Conservation (phyloP, 2,797 vertebrate species). For the Sebastes elongatus region DNA sequence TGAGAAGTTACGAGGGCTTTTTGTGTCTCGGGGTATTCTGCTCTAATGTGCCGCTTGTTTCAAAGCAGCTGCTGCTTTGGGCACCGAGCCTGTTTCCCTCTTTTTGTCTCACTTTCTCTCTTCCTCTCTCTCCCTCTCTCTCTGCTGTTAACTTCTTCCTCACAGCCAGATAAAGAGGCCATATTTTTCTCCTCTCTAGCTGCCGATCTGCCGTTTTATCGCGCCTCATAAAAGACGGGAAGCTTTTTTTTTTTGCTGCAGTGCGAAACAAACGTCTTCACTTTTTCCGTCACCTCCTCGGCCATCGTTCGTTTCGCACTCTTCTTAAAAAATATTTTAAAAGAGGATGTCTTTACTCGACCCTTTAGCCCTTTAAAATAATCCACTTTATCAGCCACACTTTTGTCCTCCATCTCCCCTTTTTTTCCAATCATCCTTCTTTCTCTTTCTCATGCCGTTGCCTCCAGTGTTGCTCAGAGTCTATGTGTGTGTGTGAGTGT, state of each 20-base stretch:
- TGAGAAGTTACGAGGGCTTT: conserved; percentile 48
- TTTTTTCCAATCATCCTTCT: not conserved
- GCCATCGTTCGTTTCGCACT: not conserved
- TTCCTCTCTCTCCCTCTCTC: not conserved
- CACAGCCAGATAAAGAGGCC: conserved; percentile 65
- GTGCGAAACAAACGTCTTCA: conserved; percentile 69
- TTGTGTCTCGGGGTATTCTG: conserved; percentile 52
- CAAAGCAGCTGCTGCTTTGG: conserved; percentile 68
- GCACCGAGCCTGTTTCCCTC: conserved; percentile 49
- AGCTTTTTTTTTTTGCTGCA: conserved; percentile 59
- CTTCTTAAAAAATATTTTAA: not conserved
- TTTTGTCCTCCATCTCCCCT: not conserved
- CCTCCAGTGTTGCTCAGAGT: not conserved
- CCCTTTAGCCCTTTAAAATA: not conserved
- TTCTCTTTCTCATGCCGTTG: conserved; percentile 1
- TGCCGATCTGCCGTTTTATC: conserved; percentile 56
- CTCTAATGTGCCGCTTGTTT: conserved; percentile 63
- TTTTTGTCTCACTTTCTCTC: conserved; percentile 48
- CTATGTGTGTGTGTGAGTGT: conserved; percentile 54
- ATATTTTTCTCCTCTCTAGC: conserved; percentile 50
- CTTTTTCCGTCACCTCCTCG: not conserved
- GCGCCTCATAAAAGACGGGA: conserved; percentile 57
- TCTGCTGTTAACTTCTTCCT: conserved; percentile 61
- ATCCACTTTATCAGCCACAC: not conserved
- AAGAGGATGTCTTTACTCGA: not conserved